These are phyloP conservation scores for Dermatophagoides farinae DNA, from an alignment of 1,140 invertebrate genomes.

Conservation along the genomic window DNA sequence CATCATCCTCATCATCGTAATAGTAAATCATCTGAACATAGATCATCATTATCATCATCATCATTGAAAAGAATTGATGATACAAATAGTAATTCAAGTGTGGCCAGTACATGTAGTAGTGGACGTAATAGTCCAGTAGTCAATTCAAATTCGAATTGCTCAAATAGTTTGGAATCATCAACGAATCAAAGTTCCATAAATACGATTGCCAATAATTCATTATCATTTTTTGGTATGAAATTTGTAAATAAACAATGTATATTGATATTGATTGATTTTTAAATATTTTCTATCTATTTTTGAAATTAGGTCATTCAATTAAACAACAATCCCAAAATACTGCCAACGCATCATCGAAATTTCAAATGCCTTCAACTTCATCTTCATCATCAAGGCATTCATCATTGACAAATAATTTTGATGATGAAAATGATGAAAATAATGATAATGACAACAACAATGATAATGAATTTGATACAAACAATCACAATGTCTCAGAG, in stretches of 20 bases:
- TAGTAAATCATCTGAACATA: constrained; percentile 32
- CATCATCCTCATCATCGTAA: constrained; percentile 26
- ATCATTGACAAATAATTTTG: constrained; percentile 5
- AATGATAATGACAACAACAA: neutral
- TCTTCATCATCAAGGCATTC: neutral
- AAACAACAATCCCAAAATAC: neutral
- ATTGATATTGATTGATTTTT: too few species aligned
- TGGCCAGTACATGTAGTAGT: constrained; percentile 1
- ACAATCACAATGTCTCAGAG: neutral
- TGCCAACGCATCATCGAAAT: neutral
- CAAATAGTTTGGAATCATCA: neutral
- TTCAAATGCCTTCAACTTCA: neutral
- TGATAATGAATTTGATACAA: neutral
- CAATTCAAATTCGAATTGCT: neutral
- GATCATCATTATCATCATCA: neutral
- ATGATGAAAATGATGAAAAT: constrained; percentile 1
- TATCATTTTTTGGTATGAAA: neutral
- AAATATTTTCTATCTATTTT: neutral
- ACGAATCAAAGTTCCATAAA: neutral
- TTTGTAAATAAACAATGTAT: neutral
- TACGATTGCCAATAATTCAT: neutral
- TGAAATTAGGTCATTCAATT: neutral
- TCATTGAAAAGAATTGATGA: neutral
- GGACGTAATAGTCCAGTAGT: constrained; percentile 7
- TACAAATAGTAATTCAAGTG: neutral